Evolutionary conservation across 2,113 vertebrate genomes (phyloP).

Genomic region (Carassius gibelio): DNA sequence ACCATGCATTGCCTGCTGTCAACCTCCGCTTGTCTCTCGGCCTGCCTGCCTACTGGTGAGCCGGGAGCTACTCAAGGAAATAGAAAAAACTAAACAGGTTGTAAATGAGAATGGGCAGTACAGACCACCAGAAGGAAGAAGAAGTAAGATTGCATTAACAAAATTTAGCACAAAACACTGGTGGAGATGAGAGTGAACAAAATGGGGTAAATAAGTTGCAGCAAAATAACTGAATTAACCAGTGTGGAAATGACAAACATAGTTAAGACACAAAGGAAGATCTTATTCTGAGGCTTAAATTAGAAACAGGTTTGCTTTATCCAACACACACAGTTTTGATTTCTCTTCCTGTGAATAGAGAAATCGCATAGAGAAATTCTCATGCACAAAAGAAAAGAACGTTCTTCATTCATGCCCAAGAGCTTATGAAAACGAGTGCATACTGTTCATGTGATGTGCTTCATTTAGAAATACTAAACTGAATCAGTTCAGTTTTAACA

Average conservation of each 20-base stretch:
- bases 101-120: constrained; percentile 22
- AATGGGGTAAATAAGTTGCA: neutral
- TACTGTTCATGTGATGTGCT: neutral
- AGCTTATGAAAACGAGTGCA: constrained; percentile 10
- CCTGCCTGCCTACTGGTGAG: neutral
- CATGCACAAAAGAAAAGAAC: neutral
- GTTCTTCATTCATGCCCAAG: constrained; percentile 1
- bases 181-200: neutral
- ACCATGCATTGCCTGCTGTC: constrained; percentile 33
- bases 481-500: constrained; percentile 13
- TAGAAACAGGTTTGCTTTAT: neutral
- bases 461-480: constrained; percentile 28
- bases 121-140: constrained; percentile 15
- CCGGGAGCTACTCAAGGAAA: constrained; percentile 12
- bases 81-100: constrained; percentile 33
- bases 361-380: neutral
- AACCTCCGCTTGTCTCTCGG: constrained; percentile 3
- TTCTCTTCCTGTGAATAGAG: neutral
- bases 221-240: neutral
- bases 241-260: neutral
- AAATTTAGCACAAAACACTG: neutral
- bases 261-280: neutral
- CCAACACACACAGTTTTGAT: neutral
- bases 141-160: constrained; percentile 27
- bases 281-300: neutral